Percentiles rank a stretch among this genome's conserved stretches.
phyloP scores from a whole-genome alignment of 2,113 vertebrate species.

The Ailurus styani region DNA sequence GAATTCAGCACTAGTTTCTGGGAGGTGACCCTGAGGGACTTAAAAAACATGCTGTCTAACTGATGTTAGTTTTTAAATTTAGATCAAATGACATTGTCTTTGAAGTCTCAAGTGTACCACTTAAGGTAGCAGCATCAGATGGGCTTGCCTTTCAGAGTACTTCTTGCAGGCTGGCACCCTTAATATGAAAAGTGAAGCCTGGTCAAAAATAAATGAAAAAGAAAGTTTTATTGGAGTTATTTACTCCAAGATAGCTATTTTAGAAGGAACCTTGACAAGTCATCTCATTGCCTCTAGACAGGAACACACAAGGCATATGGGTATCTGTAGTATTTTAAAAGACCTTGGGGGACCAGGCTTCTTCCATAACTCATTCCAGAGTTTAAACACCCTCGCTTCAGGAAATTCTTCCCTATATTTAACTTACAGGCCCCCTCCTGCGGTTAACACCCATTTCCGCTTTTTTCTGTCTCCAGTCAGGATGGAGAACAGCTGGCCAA shows the following conservation, averaged over 20 bases:
- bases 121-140: background rate
- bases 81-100: conserved; percentile 57
- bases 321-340: conserved; percentile 70
- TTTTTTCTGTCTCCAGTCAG: conserved; percentile 60
- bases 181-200: background rate
- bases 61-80: conserved; percentile 51
- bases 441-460: conserved; percentile 71
- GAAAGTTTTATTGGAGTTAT: conserved; percentile 53
- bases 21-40: conserved; percentile 1
- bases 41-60: conserved; percentile 12
- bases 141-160: background rate
- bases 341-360: conserved; percentile 60
- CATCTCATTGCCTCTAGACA: conserved; percentile 48
- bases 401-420: conserved; percentile 77
- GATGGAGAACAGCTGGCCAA: conserved; percentile 69
- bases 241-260: conserved; percentile 28
- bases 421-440: conserved; percentile 70
- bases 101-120: conserved; percentile 40
- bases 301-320: conserved; percentile 61
- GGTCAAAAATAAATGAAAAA: conserved; percentile 48
- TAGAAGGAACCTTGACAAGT: conserved; percentile 35
- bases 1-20: conserved; percentile 43
- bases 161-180: background rate
- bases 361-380: conserved; percentile 73
- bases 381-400: conserved; percentile 71